Evolutionary conservation across 2,888 invertebrate genomes (phyloP).

Genomic region (Lepas anatifera): DNA sequence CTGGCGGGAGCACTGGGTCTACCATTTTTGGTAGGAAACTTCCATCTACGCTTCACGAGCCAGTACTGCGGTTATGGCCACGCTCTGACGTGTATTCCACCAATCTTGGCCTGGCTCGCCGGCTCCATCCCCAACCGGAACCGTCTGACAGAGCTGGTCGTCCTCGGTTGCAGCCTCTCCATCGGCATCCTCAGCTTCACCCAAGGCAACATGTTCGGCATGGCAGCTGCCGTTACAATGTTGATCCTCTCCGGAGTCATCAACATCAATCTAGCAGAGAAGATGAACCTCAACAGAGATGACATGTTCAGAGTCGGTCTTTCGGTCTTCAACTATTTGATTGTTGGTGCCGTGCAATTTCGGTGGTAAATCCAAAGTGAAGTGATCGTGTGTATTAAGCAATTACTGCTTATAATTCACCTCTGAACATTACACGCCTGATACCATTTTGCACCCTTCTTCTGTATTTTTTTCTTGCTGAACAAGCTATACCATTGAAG

Average conservation of each 20-base stretch:
- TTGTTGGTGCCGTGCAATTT: not conserved
- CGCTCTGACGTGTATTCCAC: not conserved
- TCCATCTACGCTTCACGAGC: not conserved
- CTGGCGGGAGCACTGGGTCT: not conserved
- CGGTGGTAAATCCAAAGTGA: no score
- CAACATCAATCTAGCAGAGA: not conserved
- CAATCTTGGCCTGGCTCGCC: not conserved
- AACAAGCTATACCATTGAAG: no score
- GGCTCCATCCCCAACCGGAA: constrained; percentile 1
- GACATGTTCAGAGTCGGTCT: not conserved
- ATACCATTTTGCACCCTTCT: no score
- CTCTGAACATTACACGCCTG: no score
- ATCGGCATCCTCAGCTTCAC: constrained; percentile 1
- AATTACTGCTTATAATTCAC: no score
- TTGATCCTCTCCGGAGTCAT: constrained; percentile 2
- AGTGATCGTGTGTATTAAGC: no score
- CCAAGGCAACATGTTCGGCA: not conserved
- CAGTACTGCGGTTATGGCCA: not conserved
- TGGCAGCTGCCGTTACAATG: not conserved
- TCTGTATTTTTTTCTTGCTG: no score
- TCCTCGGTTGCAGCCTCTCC: not conserved
- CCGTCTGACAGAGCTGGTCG: not conserved
- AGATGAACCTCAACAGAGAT: not conserved
- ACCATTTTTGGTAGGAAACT: not conserved
- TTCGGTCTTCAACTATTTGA: not conserved